A percentile compares a stretch with the other conserved stretches of the same genome.
Conservation (phyloP, 2,888 invertebrate genomes). For the Crematogaster levior region DNA sequence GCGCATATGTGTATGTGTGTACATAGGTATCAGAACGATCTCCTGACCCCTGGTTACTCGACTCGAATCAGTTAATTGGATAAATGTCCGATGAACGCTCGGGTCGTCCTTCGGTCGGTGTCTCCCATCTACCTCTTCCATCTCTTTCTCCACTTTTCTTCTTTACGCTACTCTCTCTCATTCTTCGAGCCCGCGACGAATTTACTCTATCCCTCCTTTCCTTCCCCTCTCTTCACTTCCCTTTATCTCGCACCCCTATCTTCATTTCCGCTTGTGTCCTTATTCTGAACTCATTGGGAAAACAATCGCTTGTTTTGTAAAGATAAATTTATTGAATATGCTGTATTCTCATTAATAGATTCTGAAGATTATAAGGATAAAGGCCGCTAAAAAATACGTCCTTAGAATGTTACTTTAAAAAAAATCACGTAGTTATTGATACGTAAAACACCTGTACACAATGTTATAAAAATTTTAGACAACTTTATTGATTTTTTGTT, state of each 20-base stretch:
- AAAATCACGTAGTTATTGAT: no score
- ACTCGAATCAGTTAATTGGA: slow-evolving; percentile 84
- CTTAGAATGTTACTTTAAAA: no score
- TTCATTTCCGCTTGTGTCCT: slow-evolving; percentile 81
- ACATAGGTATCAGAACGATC: slow-evolving; percentile 73
- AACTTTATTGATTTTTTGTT: no score
- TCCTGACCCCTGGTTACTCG: slow-evolving; percentile 77
- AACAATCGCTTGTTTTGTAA: slow-evolving; percentile 79
- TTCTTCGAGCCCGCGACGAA: slow-evolving; percentile 60
- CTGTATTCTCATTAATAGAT: slow-evolving; percentile 61
- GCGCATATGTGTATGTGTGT: slow-evolving; percentile 61
- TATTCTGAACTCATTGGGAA: slow-evolving; percentile 79
- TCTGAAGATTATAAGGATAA: no score
- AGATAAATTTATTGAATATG: slow-evolving; percentile 81
- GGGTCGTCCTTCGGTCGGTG: slow-evolving; percentile 68
- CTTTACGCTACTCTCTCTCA: slow-evolving; percentile 70
- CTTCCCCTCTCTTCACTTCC: slow-evolving; percentile 77
- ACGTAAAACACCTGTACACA: no score
- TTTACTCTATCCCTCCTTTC: slow-evolving; percentile 57
- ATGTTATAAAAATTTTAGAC: no score
- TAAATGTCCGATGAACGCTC: slow-evolving; percentile 84
- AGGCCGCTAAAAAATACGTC: no score
- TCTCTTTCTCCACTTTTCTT: slow-evolving; percentile 62
- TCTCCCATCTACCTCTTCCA: slow-evolving; percentile 72
- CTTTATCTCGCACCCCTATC: slow-evolving; percentile 67